Percentiles rank a stretch among this genome's conserved stretches.
phyloP scores from a whole-genome alignment of 2,797 vertebrate genomes.

The Chaetodon trifasciatus region DNA sequence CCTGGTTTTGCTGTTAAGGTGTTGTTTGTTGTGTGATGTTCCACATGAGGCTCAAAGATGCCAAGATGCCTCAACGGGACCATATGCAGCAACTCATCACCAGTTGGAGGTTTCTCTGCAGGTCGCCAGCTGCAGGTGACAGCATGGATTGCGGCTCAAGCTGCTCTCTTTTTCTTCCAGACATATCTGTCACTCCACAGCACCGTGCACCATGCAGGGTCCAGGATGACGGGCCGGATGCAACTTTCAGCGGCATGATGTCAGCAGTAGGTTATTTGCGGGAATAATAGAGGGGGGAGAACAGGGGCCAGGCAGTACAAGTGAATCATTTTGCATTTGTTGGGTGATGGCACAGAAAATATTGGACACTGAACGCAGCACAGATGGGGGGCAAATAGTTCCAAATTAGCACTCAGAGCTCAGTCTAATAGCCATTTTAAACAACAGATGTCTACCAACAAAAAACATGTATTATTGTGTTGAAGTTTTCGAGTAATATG shows the following conservation, averaged over 20 bases:
- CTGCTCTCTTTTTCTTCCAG: slow-evolving; percentile 50
- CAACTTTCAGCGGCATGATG: slow-evolving; percentile 50
- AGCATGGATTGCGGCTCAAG: slow-evolving; percentile 58
- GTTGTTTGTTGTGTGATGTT: slow-evolving; percentile 45
- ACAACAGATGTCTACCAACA: neutral
- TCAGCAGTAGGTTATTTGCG: slow-evolving; percentile 27
- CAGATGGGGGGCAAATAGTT: neutral
- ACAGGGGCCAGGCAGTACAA: neutral
- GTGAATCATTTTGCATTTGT: neutral
- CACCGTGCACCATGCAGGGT: slow-evolving; percentile 6
- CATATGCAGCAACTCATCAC: slow-evolving; percentile 53
- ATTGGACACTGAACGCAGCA: neutral
- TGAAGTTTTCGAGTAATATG: neutral
- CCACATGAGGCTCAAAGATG: slow-evolving; percentile 35
- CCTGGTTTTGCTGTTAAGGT: slow-evolving; percentile 7
- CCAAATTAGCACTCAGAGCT: neutral
- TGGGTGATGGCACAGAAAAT: neutral
- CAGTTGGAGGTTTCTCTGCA: slow-evolving; percentile 56
- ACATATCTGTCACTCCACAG: slow-evolving; percentile 44
- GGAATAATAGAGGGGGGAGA: slow-evolving; percentile 10
- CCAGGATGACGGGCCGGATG: slow-evolving; percentile 20
- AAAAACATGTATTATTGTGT: neutral
- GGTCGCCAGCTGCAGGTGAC: slow-evolving; percentile 67
- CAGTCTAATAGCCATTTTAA: neutral
- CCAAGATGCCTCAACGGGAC: slow-evolving; percentile 35